Conservation (phyloP, 2,888 invertebrate species). For the Tineola bisselliella region DNA sequence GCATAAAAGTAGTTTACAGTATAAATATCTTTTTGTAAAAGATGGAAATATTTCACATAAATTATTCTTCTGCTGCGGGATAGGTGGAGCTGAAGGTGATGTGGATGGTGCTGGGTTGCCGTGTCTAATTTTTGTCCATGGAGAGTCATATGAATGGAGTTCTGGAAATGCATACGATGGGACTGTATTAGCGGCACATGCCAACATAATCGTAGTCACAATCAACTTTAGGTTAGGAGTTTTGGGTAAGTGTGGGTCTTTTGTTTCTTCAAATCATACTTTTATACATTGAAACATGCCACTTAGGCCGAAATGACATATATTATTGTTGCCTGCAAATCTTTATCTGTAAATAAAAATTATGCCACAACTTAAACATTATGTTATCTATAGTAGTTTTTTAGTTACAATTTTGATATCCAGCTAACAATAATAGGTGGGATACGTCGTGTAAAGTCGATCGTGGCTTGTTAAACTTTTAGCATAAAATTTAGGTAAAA, state of each 20-base stretch:
- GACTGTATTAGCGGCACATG: slow-evolving; percentile 91
- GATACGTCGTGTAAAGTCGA: too few species aligned
- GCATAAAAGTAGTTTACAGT: too few species aligned
- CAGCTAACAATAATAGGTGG: too few species aligned
- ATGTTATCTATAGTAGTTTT: too few species aligned
- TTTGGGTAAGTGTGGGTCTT: slow-evolving; percentile 81
- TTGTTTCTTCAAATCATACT: too few species aligned
- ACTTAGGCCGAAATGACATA: too few species aligned
- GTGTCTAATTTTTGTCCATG: slow-evolving; percentile 90
- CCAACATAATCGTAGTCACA: slow-evolving; percentile 88
- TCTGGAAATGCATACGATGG: slow-evolving; percentile 98
- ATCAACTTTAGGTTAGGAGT: slow-evolving; percentile 92
- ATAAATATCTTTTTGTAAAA: too few species aligned
- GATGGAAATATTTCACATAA: background rate
- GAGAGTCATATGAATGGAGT: slow-evolving; percentile 97
- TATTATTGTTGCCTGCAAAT: too few species aligned
- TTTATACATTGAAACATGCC: too few species aligned
- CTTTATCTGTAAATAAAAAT: too few species aligned
- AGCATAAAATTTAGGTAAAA: background rate
- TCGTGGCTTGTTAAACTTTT: background rate
- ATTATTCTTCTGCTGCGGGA: background rate
- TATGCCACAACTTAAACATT: too few species aligned
- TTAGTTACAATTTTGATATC: too few species aligned
- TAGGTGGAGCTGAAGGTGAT: slow-evolving; percentile 34
- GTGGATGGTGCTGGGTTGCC: slow-evolving; percentile 71